Percentiles rank a stretch among this genome's conserved stretches.
Evolutionary conservation across 2,888 invertebrate genomes (phyloP).

Genomic region (Pterobdella sp.): DNA sequence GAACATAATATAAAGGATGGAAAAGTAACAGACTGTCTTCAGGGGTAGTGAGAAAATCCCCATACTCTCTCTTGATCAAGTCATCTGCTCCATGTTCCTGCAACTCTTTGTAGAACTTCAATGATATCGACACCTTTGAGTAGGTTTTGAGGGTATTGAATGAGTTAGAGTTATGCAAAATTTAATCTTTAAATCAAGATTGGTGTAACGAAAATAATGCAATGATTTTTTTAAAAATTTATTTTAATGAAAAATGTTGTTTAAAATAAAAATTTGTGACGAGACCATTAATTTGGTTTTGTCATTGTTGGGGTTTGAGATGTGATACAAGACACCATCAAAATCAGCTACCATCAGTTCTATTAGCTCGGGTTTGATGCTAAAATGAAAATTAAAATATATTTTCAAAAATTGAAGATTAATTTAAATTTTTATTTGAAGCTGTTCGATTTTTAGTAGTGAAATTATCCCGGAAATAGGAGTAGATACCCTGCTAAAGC

Average conservation of each 20-base stretch:
- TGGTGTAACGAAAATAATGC: background rate
- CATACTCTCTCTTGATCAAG: conserved; percentile 85
- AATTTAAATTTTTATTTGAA: background rate
- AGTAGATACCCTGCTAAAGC: conserved; percentile 82
- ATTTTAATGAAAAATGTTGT: background rate
- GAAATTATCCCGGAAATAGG: conserved; percentile 24
- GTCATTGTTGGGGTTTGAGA: conserved; percentile 91
- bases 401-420: background rate
- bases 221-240: background rate
- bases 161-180: background rate
- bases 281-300: conserved; percentile 93
- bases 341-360: conserved; percentile 59
- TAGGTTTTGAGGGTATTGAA: background rate
- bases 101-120: conserved; percentile 96
- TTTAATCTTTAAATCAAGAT: background rate
- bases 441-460: background rate
- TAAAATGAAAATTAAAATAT: conserved; percentile 5
- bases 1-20: background rate
- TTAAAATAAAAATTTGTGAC: conserved; percentile 37
- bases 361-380: conserved; percentile 20
- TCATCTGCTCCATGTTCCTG: conserved; percentile 97
- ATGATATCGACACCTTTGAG: conserved; percentile 84
- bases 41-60: conserved; percentile 68
- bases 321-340: conserved; percentile 95
- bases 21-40: conserved; percentile 65